These are phyloP conservation scores for Aphelenchoides bicaudatus DNA, from an alignment of 2,888 invertebrate genomes.

Conservation along the genomic window DNA sequence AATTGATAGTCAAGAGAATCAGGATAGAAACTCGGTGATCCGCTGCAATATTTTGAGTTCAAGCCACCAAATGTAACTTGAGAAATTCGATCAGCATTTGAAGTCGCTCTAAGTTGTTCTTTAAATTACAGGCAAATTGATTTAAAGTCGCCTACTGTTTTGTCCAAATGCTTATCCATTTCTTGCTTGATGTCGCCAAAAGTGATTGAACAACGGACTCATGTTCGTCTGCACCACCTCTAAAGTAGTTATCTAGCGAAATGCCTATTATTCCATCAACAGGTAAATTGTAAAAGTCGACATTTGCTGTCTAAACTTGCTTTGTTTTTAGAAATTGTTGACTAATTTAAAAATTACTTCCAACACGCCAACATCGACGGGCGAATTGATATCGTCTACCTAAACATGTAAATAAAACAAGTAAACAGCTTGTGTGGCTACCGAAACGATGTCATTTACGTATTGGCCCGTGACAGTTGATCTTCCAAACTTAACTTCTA, in stretches of 20 bases:
- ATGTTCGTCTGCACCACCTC: no score
- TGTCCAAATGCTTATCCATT: neutral
- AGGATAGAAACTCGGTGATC: neutral
- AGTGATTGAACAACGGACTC: neutral
- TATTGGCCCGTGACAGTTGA: conserved; percentile 1
- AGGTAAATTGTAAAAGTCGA: neutral
- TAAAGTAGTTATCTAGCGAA: neutral
- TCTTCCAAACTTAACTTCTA: neutral
- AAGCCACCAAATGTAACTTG: neutral
- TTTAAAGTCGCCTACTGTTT: neutral
- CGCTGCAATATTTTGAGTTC: neutral
- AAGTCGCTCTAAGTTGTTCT: no score
- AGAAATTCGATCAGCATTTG: conserved; percentile 2
- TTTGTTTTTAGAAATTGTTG: no score
- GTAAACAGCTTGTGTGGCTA: neutral
- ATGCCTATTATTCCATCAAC: conserved; percentile 7
- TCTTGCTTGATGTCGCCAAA: neutral
- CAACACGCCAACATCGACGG: conserved; percentile 4
- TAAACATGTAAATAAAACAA: neutral
- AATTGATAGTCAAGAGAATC: neutral
- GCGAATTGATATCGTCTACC: neutral
- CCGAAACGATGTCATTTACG: neutral
- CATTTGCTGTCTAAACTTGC: neutral
- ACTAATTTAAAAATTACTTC: no score
- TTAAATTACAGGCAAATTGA: neutral